Conservation (phyloP, 2,888 invertebrate genomes). For the Oxyteleia sp. region DNA sequence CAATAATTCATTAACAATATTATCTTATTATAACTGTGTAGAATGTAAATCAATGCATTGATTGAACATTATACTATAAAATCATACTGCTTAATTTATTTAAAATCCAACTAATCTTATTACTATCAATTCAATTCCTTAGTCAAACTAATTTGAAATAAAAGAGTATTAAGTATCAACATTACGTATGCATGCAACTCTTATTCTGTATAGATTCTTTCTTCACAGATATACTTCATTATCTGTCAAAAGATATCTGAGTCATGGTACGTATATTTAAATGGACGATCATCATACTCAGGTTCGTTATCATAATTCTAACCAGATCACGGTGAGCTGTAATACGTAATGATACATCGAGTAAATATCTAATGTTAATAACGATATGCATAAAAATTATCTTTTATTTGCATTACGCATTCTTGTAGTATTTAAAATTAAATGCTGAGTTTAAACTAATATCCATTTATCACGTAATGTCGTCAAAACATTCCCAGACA, state of each 20-base stretch:
- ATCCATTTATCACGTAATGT: slow-evolving; percentile 4
- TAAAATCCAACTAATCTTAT: neutral
- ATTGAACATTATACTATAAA: too few relatives aligned
- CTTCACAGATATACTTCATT: slow-evolving; percentile 25
- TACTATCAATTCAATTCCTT: neutral
- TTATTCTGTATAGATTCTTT: slow-evolving; percentile 16
- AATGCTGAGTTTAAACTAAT: neutral
- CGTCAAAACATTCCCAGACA: slow-evolving; percentile 5
- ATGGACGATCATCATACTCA: slow-evolving; percentile 30
- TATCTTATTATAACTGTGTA: too few relatives aligned
- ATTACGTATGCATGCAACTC: slow-evolving; percentile 30
- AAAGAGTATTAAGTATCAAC: slow-evolving; percentile 26
- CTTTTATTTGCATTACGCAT: slow-evolving; percentile 10
- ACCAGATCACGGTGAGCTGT: slow-evolving; percentile 54
- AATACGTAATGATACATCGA: slow-evolving; percentile 18
- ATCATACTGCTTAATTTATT: too few relatives aligned
- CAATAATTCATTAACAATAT: too few relatives aligned
- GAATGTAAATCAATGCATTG: too few relatives aligned
- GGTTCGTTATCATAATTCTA: slow-evolving; percentile 56
- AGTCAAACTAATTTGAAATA: too few relatives aligned
- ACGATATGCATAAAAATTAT: slow-evolving; percentile 17
- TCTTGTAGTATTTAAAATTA: slow-evolving; percentile 10
- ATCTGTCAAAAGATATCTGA: slow-evolving; percentile 41
- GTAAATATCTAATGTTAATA: slow-evolving; percentile 33
- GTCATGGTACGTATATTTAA: slow-evolving; percentile 52